Percentiles rank a stretch among this genome's conserved stretches.
These are phyloP conservation scores for Mus musculus DNA, from an alignment of 2,113 vertebrate species.

Conservation along the genomic window GRCm39 chr5:140293501-140294000, in stretches of 20 bases:
- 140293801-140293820: background rate
- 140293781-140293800: background rate
- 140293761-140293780: background rate
- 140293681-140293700: background rate
- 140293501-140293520: slow-evolving; percentile 93
- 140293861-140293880: background rate
- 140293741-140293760: background rate
- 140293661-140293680: background rate
- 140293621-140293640: background rate
- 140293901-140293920: background rate
- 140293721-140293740: background rate
- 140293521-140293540: slow-evolving; percentile 87
- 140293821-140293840: background rate
- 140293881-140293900: background rate
- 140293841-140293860: background rate
- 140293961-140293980: background rate
- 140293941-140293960: background rate
- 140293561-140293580: background rate
- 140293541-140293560: background rate
- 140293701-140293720: background rate
- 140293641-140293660: accelerated
- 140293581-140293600: background rate
- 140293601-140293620: background rate
- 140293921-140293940: accelerated
- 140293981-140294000: background rate